Base-by-base conservation (phyloP, 2,113 vertebrate genomes). In the Pelecanus crispus region DNA sequence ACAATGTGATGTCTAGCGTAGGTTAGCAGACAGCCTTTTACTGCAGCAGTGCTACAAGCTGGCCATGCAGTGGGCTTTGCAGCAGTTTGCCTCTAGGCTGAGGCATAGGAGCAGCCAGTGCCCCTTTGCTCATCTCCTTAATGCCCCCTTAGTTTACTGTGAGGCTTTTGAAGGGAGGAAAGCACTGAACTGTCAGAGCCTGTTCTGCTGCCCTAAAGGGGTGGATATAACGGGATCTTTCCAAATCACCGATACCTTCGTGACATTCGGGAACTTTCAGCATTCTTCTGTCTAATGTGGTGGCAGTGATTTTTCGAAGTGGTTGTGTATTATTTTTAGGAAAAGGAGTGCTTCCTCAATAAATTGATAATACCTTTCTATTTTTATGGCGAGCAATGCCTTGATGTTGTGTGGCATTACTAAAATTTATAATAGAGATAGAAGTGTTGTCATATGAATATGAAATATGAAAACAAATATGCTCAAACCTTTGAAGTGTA, bases 391-490 rank as follows among this genome's bases (percentile, higher is more conserved):
- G 49, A 84, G 68, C 55, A 53, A 44, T 38, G 42, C 62, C 75
- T 82, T 88, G 71, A 55, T 86, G 53, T 74, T 90, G 5, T 86
- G 63, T 90, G 68, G 31, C 34, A 24, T 79, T 90, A 47, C 47
- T 88, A 47, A 85, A 90, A 78, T 81, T 81, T 84, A 17, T 92
- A 86, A 62, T 52, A 88, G 53, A 36, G 2, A 67, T 71, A 84
- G 49, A 94, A 79, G 29, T 88, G 68, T 88, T 95, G 68, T 83
- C 72, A 66, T 83, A 63, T 67, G 68, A 93, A 67, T 86, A 78
- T 84, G 79, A 84, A 96, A 81, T 79, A 87, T 49, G 62, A 82
- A 95, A 95, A 92, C 53, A 94, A 92, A 88, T 93, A 88, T 71
- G 42, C 44, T 93, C 13, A 75, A 88, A 56, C 52, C 71, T 93